Base-by-base conservation (phyloP, 1,140 invertebrate species). In the Berghia stephanieae region DNA sequence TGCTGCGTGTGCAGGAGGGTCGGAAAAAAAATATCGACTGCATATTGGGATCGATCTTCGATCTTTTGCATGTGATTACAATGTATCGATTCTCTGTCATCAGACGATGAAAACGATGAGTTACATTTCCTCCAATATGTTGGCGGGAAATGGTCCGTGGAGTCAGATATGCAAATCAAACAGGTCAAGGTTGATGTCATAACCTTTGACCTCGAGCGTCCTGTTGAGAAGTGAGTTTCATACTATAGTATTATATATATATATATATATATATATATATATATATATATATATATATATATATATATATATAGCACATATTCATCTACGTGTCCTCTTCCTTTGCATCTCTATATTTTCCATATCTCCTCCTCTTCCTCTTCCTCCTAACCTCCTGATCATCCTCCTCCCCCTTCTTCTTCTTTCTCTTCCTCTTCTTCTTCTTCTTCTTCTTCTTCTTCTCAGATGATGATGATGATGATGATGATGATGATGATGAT, bases 81-180 rank as follows among this genome's bases (percentile, higher is more conserved):
- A n/a, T n/a, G n/a, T n/a, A n/a, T n/a, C n/a, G n/a, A n/a, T n/a
- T n/a, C 6, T 36, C 40, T 68, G 10, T 31, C 3, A 3, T 40
- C 79, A 88, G 87, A 88, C 70, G 87, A 88, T 57, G 87, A 88
- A 75, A 85, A 82, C 63, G 87, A 88, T 60, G 49, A 81, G 10
- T 72, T 88, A n/a, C 84, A 75, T 57, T 78, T 88, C 21, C 60
- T 85, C 1, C 71, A 80, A 21, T 60, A 72, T 10, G 49, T 66
- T 1, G 81, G 79, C 27, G 79, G 77, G 3, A 83, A 82, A 69
- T 87, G 86, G 85, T 49, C 46, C 8, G 80, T 82, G 1, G 73
- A 79, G 10, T 69, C 80, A 10, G 81, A 86, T n/a, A 78, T 87
- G 0, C 73, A 80, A 21, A 79, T 88, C 34, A 68, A 73, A 10